Percentiles rank a stretch among this genome's conserved stretches.
Conservation (phyloP, 2,888 invertebrate genomes). For the Cylindroiulus punctatus region DNA sequence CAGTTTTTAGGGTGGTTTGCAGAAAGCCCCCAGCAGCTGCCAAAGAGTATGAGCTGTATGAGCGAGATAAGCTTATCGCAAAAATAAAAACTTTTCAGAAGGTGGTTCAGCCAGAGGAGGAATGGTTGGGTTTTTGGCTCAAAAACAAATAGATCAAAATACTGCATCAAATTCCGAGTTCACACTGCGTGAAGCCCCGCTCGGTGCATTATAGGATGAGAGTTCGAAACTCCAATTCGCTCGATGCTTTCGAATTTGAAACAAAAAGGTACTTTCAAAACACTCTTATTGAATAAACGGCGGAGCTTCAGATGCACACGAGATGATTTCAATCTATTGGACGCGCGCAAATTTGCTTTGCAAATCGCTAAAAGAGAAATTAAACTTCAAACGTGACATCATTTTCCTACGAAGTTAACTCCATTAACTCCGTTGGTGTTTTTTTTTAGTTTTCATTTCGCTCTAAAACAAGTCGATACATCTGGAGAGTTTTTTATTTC, state of each 20-base stretch:
- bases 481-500: conserved; percentile 40
- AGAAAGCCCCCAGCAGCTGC: too few species aligned
- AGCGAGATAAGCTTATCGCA: too few species aligned
- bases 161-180: background rate
- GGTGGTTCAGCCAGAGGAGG: background rate
- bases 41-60: too few species aligned
- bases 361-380: conserved; percentile 43
- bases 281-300: background rate
- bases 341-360: background rate
- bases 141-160: background rate
- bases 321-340: conserved; percentile 11
- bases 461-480: conserved; percentile 52
- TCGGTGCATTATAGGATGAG: background rate
- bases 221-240: background rate
- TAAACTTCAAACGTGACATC: conserved; percentile 31
- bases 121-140: background rate
- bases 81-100: background rate
- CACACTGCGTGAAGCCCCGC: background rate
- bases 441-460: background rate
- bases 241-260: background rate
- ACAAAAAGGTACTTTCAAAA: background rate
- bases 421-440: conserved; percentile 39
- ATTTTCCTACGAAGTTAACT: conserved; percentile 14
- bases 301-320: background rate
- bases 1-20: too few species aligned